Evolutionary conservation across 2,797 vertebrate species (phyloP).

Genomic region (Anisognathus igniventris): DNA sequence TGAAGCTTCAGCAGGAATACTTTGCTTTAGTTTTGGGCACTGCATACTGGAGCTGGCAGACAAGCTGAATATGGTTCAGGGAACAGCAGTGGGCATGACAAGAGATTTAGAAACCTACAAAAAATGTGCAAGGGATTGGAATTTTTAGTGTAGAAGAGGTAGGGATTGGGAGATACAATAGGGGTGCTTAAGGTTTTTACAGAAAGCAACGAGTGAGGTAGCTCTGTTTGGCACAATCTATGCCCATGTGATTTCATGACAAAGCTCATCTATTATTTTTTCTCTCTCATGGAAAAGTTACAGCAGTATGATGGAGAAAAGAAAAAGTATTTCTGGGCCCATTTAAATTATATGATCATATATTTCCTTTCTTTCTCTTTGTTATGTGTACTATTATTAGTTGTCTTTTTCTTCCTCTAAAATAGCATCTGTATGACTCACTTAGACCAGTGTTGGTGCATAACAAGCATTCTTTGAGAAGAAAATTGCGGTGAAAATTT

Average conservation of each 20-base stretch:
- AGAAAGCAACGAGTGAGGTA: not conserved
- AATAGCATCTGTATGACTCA: not conserved
- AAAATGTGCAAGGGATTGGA: not conserved
- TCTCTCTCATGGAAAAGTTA: not conserved
- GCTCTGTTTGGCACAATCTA: not conserved
- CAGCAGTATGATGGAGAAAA: not conserved
- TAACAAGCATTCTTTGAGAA: not conserved
- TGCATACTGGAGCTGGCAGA: not conserved
- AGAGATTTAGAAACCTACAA: not conserved
- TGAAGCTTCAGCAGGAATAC: not conserved
- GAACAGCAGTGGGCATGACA: not conserved
- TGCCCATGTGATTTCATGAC: not conserved
- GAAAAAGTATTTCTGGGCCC: not conserved
- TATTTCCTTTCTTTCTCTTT: constrained; percentile 1
- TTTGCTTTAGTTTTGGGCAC: not conserved
- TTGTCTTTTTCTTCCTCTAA: not conserved
- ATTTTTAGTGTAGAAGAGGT: not conserved
- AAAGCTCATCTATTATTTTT: not conserved
- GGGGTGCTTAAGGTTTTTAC: not conserved
- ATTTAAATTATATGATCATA: not conserved
- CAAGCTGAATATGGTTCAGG: not conserved
- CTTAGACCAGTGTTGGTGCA: not conserved
- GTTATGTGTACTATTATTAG: not conserved
- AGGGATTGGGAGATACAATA: not conserved
- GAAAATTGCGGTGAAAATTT: not conserved